Evolutionary conservation across 2,797 vertebrate genomes (phyloP).

Genomic region (Gypaetus barbatus): DNA sequence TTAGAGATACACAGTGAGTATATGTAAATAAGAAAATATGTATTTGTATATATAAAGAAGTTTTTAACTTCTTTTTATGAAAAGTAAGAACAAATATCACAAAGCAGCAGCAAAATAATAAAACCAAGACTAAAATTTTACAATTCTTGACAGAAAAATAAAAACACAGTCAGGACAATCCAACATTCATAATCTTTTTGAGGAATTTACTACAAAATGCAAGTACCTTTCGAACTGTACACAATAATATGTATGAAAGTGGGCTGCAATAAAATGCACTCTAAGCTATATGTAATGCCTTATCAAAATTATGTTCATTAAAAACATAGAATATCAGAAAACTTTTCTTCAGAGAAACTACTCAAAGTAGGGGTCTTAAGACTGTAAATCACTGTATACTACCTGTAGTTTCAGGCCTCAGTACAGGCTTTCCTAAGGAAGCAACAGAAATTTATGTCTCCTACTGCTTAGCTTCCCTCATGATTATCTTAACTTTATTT

Average conservation of each 20-base stretch:
- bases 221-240: not conserved
- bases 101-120: constrained; percentile 6
- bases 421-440: not conserved
- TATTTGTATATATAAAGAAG: not conserved
- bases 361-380: not conserved
- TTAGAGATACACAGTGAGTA: constrained; percentile 16
- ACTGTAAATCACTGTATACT: not conserved
- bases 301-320: not conserved
- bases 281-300: not conserved
- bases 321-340: not conserved
- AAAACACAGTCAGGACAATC: not conserved
- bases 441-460: not conserved
- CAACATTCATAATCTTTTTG: not conserved
- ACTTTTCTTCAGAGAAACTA: not conserved
- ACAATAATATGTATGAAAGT: not conserved
- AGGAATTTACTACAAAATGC: not conserved
- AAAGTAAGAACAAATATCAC: not conserved
- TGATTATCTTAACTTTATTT: not conserved
- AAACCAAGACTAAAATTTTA: constrained; percentile 13
- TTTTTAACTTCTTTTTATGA: constrained; percentile 32
- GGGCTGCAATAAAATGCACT: not conserved
- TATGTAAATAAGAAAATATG: not conserved
- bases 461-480: not conserved
- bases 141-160: not conserved
- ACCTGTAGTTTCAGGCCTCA: not conserved